phyloP scores from a whole-genome alignment of 2,797 vertebrate genomes.

The Alca torda region DNA sequence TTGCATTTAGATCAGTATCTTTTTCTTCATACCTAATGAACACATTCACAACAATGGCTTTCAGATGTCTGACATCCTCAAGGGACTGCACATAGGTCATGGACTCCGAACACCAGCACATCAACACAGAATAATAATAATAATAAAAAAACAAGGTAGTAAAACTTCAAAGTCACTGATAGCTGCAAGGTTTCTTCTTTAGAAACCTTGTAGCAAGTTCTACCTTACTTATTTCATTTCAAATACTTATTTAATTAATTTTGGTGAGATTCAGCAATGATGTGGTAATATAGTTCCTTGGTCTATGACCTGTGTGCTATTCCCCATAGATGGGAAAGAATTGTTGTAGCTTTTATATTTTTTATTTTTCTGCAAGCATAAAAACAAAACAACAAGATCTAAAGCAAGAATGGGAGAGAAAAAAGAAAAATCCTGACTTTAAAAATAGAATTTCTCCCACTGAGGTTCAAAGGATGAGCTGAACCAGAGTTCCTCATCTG shows the following conservation, averaged over 20 bases:
- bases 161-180: conserved; percentile 68
- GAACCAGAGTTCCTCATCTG: conserved; percentile 25
- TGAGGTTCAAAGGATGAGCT: conserved; percentile 14
- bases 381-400: conserved; percentile 42
- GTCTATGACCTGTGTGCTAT: conserved; percentile 37
- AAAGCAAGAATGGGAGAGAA: conserved; percentile 24
- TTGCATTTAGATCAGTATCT: conserved; percentile 65
- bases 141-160: not conserved
- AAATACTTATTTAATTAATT: conserved; percentile 47
- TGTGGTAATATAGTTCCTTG: conserved; percentile 21
- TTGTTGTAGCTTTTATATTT: not conserved
- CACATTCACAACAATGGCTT: conserved; percentile 58
- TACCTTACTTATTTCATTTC: conserved; percentile 70
- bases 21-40: conserved; percentile 66
- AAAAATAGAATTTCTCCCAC: conserved; percentile 3
- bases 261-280: conserved; percentile 30
- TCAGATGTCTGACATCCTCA: conserved; percentile 68
- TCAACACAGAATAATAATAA: conserved; percentile 45
- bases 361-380: not conserved
- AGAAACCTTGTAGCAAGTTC: conserved; percentile 52
- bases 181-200: conserved; percentile 55
- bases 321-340: conserved; percentile 14
- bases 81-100: conserved; percentile 51
- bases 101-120: conserved; percentile 47
- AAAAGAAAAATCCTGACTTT: not conserved